phyloP scores from a whole-genome alignment of 2,113 vertebrate genomes.

The Malaclemys terrapin region DNA sequence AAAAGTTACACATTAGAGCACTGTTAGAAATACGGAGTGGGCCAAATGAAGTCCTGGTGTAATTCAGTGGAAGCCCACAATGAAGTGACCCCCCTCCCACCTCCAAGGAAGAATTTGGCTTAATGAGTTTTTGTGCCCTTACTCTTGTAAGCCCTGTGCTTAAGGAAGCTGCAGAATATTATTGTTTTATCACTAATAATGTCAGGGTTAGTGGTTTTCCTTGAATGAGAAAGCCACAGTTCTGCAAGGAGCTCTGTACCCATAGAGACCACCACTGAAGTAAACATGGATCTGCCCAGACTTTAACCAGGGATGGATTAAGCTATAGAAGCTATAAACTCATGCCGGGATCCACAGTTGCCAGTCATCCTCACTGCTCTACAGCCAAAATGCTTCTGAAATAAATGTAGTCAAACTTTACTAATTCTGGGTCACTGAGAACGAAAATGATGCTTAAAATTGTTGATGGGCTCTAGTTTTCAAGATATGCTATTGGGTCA shows the following conservation, averaged over 20 bases:
- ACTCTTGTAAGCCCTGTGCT: background rate
- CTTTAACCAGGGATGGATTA: background rate
- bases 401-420: no score
- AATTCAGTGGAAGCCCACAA: background rate
- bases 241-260: background rate
- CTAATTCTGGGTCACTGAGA: no score
- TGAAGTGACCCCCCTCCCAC: background rate
- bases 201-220: background rate
- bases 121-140: background rate
- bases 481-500: no score
- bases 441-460: no score
- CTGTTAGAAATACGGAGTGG: background rate
- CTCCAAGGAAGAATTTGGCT: background rate
- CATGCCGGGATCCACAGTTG: background rate
- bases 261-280: background rate
- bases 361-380: background rate
- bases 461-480: no score
- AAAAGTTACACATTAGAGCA: background rate
- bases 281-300: background rate
- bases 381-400: no score
- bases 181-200: background rate
- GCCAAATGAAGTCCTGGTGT: background rate
- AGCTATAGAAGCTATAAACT: background rate
- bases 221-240: background rate
- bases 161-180: background rate